Evolutionary conservation across 2,888 invertebrate species (phyloP).

Genomic region (Drosophila prostipennis): DNA sequence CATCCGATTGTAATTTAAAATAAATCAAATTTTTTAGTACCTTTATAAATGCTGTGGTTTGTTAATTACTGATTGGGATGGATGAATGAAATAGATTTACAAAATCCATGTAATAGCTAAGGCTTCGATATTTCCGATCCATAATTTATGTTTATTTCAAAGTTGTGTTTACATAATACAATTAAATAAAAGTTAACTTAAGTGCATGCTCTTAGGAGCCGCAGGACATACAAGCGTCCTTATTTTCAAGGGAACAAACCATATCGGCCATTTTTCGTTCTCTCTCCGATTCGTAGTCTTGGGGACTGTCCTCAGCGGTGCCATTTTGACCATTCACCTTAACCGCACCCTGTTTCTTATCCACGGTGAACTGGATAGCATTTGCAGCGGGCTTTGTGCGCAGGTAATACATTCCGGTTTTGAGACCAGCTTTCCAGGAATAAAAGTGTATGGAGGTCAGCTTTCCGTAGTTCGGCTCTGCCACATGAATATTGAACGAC

Average conservation of each 20-base stretch:
- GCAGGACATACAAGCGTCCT: conserved; percentile 94
- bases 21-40: conserved; percentile 5
- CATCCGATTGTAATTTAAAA: conserved; percentile 34
- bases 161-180: conserved; percentile 21
- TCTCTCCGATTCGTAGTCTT: conserved; percentile 60
- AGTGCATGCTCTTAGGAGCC: conserved; percentile 87
- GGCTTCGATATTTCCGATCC: not conserved
- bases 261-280: conserved; percentile 89
- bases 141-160: conserved; percentile 32
- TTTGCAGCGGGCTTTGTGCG: conserved; percentile 98
- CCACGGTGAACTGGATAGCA: conserved; percentile 99
- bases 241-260: conserved; percentile 94
- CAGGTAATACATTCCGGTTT: conserved; percentile 99
- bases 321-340: conserved; percentile 47
- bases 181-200: conserved; percentile 18
- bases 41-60: not conserved
- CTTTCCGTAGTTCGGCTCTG: conserved; percentile 96
- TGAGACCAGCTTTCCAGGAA: conserved; percentile 97
- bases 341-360: conserved; percentile 88
- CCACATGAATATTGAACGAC: conserved; percentile 98
- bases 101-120: not conserved
- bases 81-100: too few relatives aligned
- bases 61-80: not conserved
- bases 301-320: conserved; percentile 11
- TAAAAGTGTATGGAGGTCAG: conserved; percentile 99